A percentile compares a stretch with the other conserved stretches of the same genome.
Evolutionary conservation across 2,797 vertebrate species (phyloP).

Genomic region (Myotis vivesi): DNA sequence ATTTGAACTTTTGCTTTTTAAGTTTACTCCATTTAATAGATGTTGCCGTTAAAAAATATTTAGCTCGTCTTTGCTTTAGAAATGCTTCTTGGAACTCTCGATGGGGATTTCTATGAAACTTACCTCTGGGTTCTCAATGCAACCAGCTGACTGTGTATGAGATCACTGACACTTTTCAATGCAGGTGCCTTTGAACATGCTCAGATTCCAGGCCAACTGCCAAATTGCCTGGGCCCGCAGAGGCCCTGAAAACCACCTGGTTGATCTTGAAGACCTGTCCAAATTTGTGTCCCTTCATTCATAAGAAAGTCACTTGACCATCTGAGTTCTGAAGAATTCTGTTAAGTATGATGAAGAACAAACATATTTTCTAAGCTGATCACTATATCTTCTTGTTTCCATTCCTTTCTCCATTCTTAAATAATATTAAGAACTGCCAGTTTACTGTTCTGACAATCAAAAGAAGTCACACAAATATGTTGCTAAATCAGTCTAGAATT

Average conservation of each 20-base stretch:
- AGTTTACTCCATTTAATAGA: background rate
- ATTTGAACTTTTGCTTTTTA: background rate
- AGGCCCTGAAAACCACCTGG: background rate
- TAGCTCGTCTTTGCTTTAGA: background rate
- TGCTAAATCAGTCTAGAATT: background rate
- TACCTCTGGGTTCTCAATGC: background rate
- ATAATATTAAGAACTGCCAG: background rate
- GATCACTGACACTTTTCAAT: background rate
- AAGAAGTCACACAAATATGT: background rate
- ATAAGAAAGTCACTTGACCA: background rate
- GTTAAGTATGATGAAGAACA: background rate
- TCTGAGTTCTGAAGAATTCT: constrained; percentile 11
- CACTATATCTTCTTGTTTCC: background rate
- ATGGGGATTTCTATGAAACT: background rate
- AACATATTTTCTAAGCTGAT: background rate
- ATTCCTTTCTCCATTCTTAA: background rate
- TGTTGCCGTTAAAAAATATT: background rate
- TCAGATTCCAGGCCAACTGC: background rate
- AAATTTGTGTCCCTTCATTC: background rate
- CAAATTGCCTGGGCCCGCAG: background rate
- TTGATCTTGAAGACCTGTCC: background rate
- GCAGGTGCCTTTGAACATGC: background rate
- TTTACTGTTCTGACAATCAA: background rate
- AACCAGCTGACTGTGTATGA: background rate
- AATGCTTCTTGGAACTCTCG: background rate